A percentile compares a stretch with the other conserved stretches of the same genome.
Conservation (phyloP, 2,797 vertebrate species). For the Halcyon badia region DNA sequence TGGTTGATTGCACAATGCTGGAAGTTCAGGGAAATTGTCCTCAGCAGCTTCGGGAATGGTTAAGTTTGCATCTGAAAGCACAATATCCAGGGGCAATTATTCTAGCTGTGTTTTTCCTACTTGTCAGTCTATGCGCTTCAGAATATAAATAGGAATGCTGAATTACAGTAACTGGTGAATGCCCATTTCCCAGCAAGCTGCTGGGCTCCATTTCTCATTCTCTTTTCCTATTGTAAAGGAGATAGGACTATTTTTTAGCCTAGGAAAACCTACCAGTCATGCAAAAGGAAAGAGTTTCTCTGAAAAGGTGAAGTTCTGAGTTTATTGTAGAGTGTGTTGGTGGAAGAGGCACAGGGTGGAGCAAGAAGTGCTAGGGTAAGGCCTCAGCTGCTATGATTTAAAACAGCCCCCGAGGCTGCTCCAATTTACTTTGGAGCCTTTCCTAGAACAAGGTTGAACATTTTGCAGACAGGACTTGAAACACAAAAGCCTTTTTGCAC, state of each 20-base stretch:
- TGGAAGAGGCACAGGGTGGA: conserved; percentile 17
- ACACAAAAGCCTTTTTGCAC: conserved; percentile 32
- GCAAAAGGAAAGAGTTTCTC: background rate
- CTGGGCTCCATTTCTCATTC: background rate
- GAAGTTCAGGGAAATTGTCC: conserved; percentile 18
- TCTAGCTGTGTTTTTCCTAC: conserved; percentile 27
- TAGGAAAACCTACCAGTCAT: background rate
- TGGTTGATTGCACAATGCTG: background rate
- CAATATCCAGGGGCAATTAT: conserved; percentile 40
- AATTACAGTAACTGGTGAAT: conserved; percentile 12
- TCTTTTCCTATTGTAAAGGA: background rate
- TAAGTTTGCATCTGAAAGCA: background rate
- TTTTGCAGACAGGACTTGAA: conserved; percentile 32
- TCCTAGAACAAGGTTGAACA: conserved; percentile 61
- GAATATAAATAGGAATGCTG: conserved; percentile 1
- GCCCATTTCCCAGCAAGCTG: background rate
- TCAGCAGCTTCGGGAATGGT: background rate
- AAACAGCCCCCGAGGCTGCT: conserved; percentile 41
- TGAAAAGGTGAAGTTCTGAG: background rate
- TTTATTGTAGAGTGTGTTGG: background rate
- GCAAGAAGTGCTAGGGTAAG: background rate
- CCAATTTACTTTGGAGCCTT: conserved; percentile 62
- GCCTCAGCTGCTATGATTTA: conserved; percentile 60
- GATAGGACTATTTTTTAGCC: background rate
- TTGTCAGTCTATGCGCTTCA: background rate